Evolutionary conservation across 2,888 invertebrate species (phyloP), one percentile per base, ranked within the genome.

Genomic region (Onchidella celtica): DNA sequence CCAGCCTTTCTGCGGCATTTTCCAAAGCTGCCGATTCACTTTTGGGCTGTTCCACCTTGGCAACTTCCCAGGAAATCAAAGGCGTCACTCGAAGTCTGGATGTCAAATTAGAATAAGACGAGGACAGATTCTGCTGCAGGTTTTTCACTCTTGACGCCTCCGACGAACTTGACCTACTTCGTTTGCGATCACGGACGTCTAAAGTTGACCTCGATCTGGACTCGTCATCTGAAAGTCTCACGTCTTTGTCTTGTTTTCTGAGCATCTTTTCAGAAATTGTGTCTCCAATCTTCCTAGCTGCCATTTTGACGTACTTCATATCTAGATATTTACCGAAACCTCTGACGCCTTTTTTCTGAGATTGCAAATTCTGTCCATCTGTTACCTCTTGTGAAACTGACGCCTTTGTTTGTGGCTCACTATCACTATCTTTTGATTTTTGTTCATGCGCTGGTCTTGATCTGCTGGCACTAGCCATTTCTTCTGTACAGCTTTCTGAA

Each of bases 281-380:
- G 21, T 24, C 63, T 2, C 63, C 47, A 29, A 70, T 27, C 9
- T 79, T 70, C 17, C 55, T 27, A 14, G 79, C 72, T 47, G 79
- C 65, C 65, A 55, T 27, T 32, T 72, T 79, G 3, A 79, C 47
- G 32, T 38, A 72, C 0, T 32, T 17, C 24, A 59, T 21, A 40
- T 40, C 61, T 21, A 40, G 34, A 40, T 32, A 79, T 24, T 27
- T 63, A 2, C 57, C 17, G 21, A 68, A 11, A 24, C 29, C 34
- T 24, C 57, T 27, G 21, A n/a, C 27, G 2, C 47, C n/a, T 40
- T 36, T 47, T 29, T 24, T 11, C 14, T 70, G 21, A 27, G 40
- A n/a, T 27, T 38, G 24, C n/a, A n/a, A n/a, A n/a, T n/a, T n/a
- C 61, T 61, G 21, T 6, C 9, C 17, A 17, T 47, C 47, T n/a